These are phyloP conservation scores for Sebastes kiyomatsui DNA, from an alignment of 2,797 vertebrate species.

Conservation along the genomic window DNA sequence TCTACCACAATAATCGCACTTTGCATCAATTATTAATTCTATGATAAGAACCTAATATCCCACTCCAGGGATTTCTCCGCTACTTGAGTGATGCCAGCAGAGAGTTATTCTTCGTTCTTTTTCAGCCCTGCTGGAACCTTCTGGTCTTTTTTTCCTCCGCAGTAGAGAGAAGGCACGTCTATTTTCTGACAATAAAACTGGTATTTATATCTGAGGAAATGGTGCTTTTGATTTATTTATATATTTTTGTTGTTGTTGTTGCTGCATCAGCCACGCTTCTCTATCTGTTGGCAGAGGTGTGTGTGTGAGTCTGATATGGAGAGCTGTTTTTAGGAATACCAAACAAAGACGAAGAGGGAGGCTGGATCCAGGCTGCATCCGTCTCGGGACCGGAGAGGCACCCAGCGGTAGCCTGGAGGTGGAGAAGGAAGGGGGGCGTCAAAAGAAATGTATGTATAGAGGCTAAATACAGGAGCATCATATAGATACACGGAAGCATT, in stretches of 20 bases:
- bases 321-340: conserved; percentile 76
- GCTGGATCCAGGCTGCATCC: conserved; percentile 83
- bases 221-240: conserved; percentile 61
- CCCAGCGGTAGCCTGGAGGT: conserved; percentile 85
- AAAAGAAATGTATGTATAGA: conserved; percentile 27
- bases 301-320: conserved; percentile 24
- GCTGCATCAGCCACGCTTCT: conserved; percentile 40
- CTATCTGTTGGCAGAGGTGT: conserved; percentile 15
- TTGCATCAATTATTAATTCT: conserved; percentile 39
- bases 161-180: conserved; percentile 21
- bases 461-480: conserved; percentile 12
- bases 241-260: conserved; percentile 43
- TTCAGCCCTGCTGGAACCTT: conserved; percentile 27
- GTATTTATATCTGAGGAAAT: conserved; percentile 68
- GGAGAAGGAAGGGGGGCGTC: neutral
- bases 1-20: conserved; percentile 26
- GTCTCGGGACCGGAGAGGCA: conserved; percentile 83
- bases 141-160: conserved; percentile 39
- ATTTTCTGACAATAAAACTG: conserved; percentile 69
- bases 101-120: conserved; percentile 8
- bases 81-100: conserved; percentile 7
- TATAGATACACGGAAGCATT: neutral
- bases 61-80: conserved; percentile 26
- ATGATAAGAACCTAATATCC: conserved; percentile 23
- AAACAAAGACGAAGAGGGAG: conserved; percentile 86